These are phyloP conservation scores for Conus ventricosus DNA, from an alignment of 1,140 invertebrate genomes.

Conservation along the genomic window DNA sequence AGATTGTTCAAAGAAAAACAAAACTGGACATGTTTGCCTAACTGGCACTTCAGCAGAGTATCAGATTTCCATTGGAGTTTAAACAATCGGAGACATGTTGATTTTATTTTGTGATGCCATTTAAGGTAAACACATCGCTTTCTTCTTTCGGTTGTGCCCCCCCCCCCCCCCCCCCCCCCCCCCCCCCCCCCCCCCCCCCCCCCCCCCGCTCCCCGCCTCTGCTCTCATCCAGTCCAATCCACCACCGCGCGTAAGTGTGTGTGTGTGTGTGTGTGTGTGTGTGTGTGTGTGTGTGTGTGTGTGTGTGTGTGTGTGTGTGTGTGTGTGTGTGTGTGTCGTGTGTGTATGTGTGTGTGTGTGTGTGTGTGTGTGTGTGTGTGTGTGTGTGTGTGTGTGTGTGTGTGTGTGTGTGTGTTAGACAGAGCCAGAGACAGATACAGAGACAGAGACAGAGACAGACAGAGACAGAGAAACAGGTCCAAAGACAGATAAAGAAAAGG, in stretches of 20 bases:
- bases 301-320: conserved; percentile 28
- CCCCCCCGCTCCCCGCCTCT: too few species aligned
- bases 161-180: too few species aligned
- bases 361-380: conserved; percentile 35
- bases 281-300: conserved; percentile 35
- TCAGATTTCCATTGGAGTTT: too few species aligned
- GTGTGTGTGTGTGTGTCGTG: conserved; percentile 24
- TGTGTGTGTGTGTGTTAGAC: conserved; percentile 30
- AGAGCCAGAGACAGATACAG: not conserved
- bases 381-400: conserved; percentile 28
- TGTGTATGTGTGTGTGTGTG: conserved; percentile 36
- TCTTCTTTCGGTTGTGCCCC: too few species aligned
- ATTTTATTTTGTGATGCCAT: too few species aligned
- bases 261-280: conserved; percentile 37
- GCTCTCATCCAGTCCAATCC: too few species aligned
- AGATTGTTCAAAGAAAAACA: too few species aligned
- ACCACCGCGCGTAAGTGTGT: not conserved
- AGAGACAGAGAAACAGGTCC: not conserved
- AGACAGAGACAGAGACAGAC: not conserved
- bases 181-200: too few species aligned
- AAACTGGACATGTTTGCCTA: too few species aligned
- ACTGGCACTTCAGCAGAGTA: too few species aligned
- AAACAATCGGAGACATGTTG: too few species aligned
- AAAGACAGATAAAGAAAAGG: not conserved
- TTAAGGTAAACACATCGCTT: too few species aligned